Conservation (phyloP, 2,797 vertebrate species). For the Anomalospiza imberbis region DNA sequence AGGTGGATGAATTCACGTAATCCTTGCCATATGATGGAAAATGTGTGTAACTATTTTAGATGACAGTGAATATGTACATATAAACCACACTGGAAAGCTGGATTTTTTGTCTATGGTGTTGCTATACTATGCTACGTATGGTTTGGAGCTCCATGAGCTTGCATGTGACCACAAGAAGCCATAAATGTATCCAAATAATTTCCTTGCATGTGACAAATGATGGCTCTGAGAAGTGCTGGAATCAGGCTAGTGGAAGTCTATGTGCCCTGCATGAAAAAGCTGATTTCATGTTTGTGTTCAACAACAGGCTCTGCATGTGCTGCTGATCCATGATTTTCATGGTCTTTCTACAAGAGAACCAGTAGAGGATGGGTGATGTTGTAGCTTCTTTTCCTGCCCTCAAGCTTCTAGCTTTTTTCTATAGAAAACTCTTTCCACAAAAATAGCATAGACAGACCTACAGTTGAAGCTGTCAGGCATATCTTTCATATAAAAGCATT, state of each 20-base stretch:
- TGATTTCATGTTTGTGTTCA: background rate
- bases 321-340: background rate
- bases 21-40: background rate
- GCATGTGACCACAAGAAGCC: background rate
- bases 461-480: background rate
- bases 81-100: background rate
- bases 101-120: background rate
- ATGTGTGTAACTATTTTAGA: background rate
- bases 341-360: background rate
- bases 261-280: background rate
- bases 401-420: background rate
- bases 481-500: background rate
- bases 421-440: background rate
- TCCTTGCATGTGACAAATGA: background rate
- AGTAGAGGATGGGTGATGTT: background rate
- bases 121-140: background rate
- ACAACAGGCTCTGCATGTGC: background rate
- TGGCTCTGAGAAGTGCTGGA: background rate
- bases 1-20: background rate
- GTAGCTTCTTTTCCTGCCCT: background rate
- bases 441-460: background rate
- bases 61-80: background rate
- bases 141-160: background rate
- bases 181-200: background rate
- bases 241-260: background rate